phyloP scores from a whole-genome alignment of 37 sponge, comb jelly and placozoan species.

The Aplysina aerophoba region DNA sequence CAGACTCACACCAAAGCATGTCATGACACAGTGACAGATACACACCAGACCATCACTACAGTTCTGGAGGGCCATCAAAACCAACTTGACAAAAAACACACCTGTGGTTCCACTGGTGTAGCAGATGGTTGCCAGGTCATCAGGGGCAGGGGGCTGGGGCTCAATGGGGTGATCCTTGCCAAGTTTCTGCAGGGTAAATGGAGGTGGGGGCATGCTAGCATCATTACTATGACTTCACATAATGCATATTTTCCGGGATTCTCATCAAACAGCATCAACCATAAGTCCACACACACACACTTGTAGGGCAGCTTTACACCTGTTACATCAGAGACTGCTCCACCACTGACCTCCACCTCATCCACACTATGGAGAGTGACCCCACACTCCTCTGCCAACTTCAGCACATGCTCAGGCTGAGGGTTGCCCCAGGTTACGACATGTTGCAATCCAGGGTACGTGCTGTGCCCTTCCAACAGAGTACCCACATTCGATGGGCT shows the following conservation, averaged over 20 bases:
- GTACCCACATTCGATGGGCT: constrained; percentile 36
- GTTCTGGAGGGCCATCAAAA: no score
- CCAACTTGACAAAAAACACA: no score
- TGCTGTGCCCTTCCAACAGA: constrained; percentile 46
- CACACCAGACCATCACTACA: no score
- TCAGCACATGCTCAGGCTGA: constrained; percentile 43
- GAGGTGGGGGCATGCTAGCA: no score
- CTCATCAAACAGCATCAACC: no score
- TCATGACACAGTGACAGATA: no score
- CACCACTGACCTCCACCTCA: constrained; percentile 55
- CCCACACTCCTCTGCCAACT: constrained; percentile 46
- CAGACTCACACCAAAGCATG: no score
- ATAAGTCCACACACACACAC: no score
- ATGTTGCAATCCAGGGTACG: constrained; percentile 48
- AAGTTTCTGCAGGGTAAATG: constrained; percentile 36
- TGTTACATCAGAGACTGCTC: no score
- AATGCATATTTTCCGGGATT: not conserved
- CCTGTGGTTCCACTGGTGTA: constrained; percentile 98
- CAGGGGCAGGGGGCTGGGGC: constrained; percentile 62
- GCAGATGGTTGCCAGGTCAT: constrained; percentile 84
- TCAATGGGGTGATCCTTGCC: constrained; percentile 52
- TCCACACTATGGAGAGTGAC: constrained; percentile 51
- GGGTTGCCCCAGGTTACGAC: constrained; percentile 61
- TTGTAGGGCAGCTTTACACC: no score
- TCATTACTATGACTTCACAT: not conserved